Evolutionary conservation across 2,888 invertebrate species (phyloP).

Genomic region (Amblyteles armatorius): DNA sequence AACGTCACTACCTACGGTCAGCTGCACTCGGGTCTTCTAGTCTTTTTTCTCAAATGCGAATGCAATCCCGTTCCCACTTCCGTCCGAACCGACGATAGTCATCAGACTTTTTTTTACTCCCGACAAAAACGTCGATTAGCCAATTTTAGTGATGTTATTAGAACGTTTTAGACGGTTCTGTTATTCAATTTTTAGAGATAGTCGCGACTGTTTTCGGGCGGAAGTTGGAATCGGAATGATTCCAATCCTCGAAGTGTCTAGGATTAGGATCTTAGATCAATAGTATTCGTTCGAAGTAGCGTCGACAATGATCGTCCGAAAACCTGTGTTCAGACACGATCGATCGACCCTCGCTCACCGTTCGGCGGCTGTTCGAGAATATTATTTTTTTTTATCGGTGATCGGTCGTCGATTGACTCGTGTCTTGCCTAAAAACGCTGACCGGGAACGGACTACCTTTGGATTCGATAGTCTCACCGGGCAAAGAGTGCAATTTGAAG

Average conservation of each 20-base stretch:
- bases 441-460: constrained; percentile 54
- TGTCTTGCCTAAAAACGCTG: not conserved
- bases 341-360: constrained; percentile 47
- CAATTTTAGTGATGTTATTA: not conserved
- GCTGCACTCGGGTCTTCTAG: constrained; percentile 84
- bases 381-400: constrained; percentile 73
- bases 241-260: constrained; percentile 65
- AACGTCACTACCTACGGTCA: constrained; percentile 75
- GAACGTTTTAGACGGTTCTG: not conserved
- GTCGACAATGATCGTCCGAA: constrained; percentile 60
- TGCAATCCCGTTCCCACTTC: constrained; percentile 54
- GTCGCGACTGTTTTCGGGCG: constrained; percentile 47
- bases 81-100: constrained; percentile 59
- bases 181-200: not conserved
- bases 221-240: constrained; percentile 61
- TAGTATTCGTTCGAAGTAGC: constrained; percentile 57
- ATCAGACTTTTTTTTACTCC: constrained; percentile 14
- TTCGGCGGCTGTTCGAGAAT: constrained; percentile 65
- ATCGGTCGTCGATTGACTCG: constrained; percentile 25
- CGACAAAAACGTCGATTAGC: not conserved
- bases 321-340: constrained; percentile 3
- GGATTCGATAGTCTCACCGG: constrained; percentile 67
- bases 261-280: constrained; percentile 67
- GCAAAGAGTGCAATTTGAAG: constrained; percentile 60
- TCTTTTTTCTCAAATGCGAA: constrained; percentile 74